Base-by-base conservation (phyloP, 2,888 invertebrate genomes). In the Drosophila pseudotalamancana region DNA sequence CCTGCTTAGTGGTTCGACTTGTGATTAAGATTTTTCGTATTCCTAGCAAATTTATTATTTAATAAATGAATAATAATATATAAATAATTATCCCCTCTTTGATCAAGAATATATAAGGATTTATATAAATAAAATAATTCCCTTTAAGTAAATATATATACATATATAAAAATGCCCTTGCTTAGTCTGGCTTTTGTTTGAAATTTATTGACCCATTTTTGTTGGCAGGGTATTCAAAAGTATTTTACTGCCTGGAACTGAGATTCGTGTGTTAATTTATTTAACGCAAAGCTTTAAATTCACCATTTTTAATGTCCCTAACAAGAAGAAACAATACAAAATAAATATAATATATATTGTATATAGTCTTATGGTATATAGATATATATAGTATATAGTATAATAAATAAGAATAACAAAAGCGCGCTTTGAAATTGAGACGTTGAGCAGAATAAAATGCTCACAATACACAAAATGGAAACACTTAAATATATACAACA, bases 191-290 rank as follows among this genome's bases (percentile, higher is more conserved):
- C 5, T 9, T 35, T 35, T 5, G 6, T 19, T 14, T 11, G 5
- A 9, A 14, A 18, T 12, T 19, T 6, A 14, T 35, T 6, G 5
- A 16, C 6, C 12, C 16, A 35, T 9, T 14, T 34, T 8, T n/a
- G 6, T 6, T 46, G 34, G 19, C 34, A 60, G 64, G 55, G 73
- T 72, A 72, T 72, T 11, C 5, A 19, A 23, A 56, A 23, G 51
- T 34, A 51, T 63, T 57, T 46, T 48, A 64, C 27, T 45, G 51
- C 4, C 48, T 12, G 53, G 23, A 42, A 12, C 23, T 27, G 56
- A 62, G 77, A 71, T 77, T 77, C 82, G 85, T 71, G 78, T 75
- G 78, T 78, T 85, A 87, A 85, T 85, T 85, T 80, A 85, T 83
- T 87, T 84, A 73, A 71, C 72, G 59, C 78, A 63, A 65, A 78